Conservation (phyloP, 2,113 vertebrate species). For the Esox niger region DNA sequence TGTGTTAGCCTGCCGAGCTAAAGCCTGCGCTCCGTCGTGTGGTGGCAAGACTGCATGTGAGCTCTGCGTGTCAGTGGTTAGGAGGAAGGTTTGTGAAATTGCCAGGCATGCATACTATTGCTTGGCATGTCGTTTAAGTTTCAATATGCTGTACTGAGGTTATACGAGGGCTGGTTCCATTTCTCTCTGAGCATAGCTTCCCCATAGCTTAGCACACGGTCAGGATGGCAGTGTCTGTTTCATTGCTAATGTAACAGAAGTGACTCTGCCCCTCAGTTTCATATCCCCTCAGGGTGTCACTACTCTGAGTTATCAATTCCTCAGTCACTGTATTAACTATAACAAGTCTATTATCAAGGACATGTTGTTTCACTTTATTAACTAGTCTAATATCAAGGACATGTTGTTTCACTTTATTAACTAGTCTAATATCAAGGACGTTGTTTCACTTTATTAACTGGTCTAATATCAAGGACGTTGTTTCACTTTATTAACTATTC, state of each 20-base stretch:
- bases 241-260: not conserved
- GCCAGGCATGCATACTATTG: slow-evolving; percentile 10
- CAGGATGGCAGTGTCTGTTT: not conserved
- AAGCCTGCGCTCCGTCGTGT: slow-evolving; percentile 51
- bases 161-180: too few relatives aligned
- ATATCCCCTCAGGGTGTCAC: slow-evolving; percentile 26
- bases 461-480: slow-evolving; percentile 17
- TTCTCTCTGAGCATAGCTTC: too few relatives aligned
- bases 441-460: not conserved
- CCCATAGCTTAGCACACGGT: not conserved
- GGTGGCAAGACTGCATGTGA: slow-evolving; percentile 6
- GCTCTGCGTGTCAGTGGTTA: slow-evolving; percentile 30
- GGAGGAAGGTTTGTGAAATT: slow-evolving; percentile 9
- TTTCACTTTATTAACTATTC: too few relatives aligned
- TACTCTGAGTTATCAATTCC: slow-evolving; percentile 14
- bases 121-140: too few relatives aligned
- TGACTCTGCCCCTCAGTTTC: slow-evolving; percentile 18
- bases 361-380: not conserved
- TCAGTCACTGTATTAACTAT: too few relatives aligned
- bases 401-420: not conserved
- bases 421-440: too few relatives aligned
- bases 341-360: too few relatives aligned
- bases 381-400: not conserved
- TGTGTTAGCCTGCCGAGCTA: too few relatives aligned
- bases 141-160: slow-evolving; percentile 8